Evolutionary conservation across 2,797 vertebrate genomes (phyloP).

Genomic region (Prionace glauca): DNA sequence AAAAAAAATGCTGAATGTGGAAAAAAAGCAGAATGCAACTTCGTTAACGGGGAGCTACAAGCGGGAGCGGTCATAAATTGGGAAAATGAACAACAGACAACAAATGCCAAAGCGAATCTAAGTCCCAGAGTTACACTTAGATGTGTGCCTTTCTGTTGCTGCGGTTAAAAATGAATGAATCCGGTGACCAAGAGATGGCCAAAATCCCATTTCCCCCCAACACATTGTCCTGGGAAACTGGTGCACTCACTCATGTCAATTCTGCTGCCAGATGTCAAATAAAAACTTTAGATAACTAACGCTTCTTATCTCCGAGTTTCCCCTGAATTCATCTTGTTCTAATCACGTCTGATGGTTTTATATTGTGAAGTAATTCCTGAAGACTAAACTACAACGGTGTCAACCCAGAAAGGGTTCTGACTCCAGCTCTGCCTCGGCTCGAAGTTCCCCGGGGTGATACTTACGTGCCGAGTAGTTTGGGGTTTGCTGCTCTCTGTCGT

Average conservation of each 20-base stretch:
- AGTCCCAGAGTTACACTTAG: not conserved
- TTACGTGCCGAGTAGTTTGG: constrained; percentile 76
- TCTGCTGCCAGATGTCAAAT: no score
- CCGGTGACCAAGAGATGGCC: not conserved
- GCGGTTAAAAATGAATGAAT: not conserved
- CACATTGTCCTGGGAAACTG: not conserved
- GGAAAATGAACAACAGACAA: not conserved
- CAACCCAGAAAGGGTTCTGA: not conserved
- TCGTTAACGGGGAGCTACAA: not conserved
- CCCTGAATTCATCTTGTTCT: not conserved
- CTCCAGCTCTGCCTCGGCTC: not conserved
- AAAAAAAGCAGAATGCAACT: no score
- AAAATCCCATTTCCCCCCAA: not conserved
- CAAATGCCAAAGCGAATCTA: not conserved
- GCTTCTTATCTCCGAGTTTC: not conserved
- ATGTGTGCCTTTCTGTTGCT: not conserved
- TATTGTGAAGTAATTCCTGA: not conserved
- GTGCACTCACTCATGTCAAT: not conserved
- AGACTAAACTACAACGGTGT: not conserved
- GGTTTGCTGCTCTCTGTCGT: constrained; percentile 73
- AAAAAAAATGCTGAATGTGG: not conserved
- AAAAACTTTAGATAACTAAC: not conserved
- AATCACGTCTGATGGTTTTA: not conserved
- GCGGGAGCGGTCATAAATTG: not conserved
- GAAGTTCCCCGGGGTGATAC: constrained; percentile 46